Evolutionary conservation across 2,113 vertebrate genomes (phyloP), one percentile per base, ranked within the genome.

Genomic region (Thermophis baileyi): DNA sequence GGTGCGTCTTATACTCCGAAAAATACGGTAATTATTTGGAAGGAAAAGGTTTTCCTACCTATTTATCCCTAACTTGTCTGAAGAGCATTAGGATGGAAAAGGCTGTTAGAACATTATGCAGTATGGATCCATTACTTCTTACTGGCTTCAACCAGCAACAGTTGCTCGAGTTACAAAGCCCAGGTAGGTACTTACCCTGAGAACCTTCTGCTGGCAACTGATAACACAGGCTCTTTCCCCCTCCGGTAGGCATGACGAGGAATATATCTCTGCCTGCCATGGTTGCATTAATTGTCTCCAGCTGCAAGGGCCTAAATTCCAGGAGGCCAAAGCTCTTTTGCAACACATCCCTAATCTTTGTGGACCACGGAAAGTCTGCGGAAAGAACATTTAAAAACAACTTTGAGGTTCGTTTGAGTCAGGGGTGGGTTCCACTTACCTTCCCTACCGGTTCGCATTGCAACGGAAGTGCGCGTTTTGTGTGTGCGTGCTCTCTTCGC

Each of bases 211-310:
- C 99, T 57, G 99, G 98, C 53, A 99, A 97, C 97, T 99, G 99
- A 94, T 99, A 99, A 95, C 99, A 99, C 85, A 99, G 98, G 87
- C 99, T 99, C 94, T 99, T 99, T 1, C 99, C 99, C 69, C 99
- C 97, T 46, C 99, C 99, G 0, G 99, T 99, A 3, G 99, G 99
- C 99, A 99, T 99, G 49, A 99, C 98, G 81, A 99, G 97, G 96
- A 99, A 99, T 35, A 99, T 92, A 85, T 99, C 99, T 96, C 96
- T 98, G 87, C 98, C 98, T 0, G 98, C 98, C 98, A 99, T 97
- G 18, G 98, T 98, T 90, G 98, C 98, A 85, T 99, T 99, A 94
- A 99, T 96, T 27, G 98, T 98, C 96, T 98, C 98, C 40, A 98
- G 97, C 94, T 99, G 99, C 92, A 99, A 97, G 0, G 98, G 96